Evolutionary conservation across 2,888 invertebrate genomes (phyloP).

Genomic region (Drosophila pseudotalamancana): DNA sequence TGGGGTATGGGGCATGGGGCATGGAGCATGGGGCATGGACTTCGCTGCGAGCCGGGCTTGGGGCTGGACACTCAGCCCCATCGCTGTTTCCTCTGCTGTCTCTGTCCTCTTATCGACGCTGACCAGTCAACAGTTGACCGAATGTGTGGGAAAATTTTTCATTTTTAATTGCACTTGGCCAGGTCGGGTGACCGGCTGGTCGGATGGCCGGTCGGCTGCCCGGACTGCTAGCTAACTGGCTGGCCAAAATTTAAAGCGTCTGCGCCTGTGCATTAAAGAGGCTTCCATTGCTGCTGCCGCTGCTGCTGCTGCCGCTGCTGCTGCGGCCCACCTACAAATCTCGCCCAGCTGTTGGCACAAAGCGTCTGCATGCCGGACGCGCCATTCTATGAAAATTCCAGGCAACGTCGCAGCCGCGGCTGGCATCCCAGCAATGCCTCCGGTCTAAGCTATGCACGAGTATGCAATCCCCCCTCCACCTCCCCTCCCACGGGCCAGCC

Average conservation of each 20-base stretch:
- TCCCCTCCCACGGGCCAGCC: slow-evolving; percentile 5
- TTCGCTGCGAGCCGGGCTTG: not conserved
- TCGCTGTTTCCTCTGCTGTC: slow-evolving; percentile 9
- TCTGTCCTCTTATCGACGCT: slow-evolving; percentile 55
- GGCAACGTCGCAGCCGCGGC: slow-evolving; percentile 68
- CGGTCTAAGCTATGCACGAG: slow-evolving; percentile 71
- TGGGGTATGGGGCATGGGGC: slow-evolving; percentile 13
- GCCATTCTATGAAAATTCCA: slow-evolving; percentile 78
- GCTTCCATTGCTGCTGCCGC: slow-evolving; percentile 4
- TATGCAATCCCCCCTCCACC: slow-evolving; percentile 33
- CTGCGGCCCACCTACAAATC: slow-evolving; percentile 71
- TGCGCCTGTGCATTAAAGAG: slow-evolving; percentile 47
- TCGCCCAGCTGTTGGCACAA: slow-evolving; percentile 55
- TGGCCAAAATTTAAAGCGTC: slow-evolving; percentile 63
- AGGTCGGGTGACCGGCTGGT: slow-evolving; percentile 7
- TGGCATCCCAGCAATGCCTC: slow-evolving; percentile 72
- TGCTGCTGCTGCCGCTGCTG: slow-evolving; percentile 15
- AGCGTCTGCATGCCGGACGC: slow-evolving; percentile 74
- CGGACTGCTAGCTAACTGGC: slow-evolving; percentile 13
- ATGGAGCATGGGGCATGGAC: slow-evolving; percentile 14
- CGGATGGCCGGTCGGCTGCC: slow-evolving; percentile 12
- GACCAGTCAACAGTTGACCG: slow-evolving; percentile 52
- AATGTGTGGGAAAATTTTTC: slow-evolving; percentile 83
- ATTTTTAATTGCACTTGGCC: slow-evolving; percentile 80
- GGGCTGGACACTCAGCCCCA: slow-evolving; percentile 19